These are phyloP conservation scores for Porites lobata DNA, from an alignment of 92 coral and sea anemone genomes.

Conservation along the genomic window DNA sequence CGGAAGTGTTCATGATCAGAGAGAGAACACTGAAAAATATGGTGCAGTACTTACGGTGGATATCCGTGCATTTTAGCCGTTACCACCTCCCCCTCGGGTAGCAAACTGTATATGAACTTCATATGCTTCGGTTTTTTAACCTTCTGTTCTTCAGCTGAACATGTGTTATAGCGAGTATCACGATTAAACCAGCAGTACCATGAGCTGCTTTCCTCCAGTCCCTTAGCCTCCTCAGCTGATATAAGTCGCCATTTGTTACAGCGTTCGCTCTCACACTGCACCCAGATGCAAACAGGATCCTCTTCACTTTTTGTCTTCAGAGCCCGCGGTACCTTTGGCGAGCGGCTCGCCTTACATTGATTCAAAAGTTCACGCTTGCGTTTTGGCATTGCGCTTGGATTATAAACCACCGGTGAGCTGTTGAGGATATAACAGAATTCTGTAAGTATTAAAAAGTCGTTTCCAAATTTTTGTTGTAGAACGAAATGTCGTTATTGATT, in stretches of 20 bases:
- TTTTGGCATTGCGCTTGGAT: slow-evolving; percentile 59
- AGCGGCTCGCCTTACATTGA: slow-evolving; percentile 5
- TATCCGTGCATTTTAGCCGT: slow-evolving; percentile 96
- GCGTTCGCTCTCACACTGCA: slow-evolving; percentile 87
- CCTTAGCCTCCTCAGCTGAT: slow-evolving; percentile 79
- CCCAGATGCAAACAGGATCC: slow-evolving; percentile 67
- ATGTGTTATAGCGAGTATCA: slow-evolving; percentile 71
- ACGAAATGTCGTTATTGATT: too few relatives aligned
- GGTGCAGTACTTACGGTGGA: slow-evolving; percentile 62
- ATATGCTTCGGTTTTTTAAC: slow-evolving; percentile 88
- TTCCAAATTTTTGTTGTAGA: too few relatives aligned
- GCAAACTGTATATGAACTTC: slow-evolving; percentile 88
- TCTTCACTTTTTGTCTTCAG: slow-evolving; percentile 18
- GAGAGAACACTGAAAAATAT: background rate
- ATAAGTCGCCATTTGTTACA: slow-evolving; percentile 95
- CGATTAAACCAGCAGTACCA: slow-evolving; percentile 95
- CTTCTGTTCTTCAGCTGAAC: slow-evolving; percentile 82
- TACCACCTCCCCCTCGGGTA: slow-evolving; percentile 89
- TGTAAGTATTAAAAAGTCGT: too few relatives aligned
- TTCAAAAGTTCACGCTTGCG: slow-evolving; percentile 53
- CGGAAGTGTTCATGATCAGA: too few relatives aligned
- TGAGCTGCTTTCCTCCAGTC: slow-evolving; percentile 70
- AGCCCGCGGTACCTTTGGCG: background rate
- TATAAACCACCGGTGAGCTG: background rate
- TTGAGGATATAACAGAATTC: too few relatives aligned